Percentiles rank a stretch among this genome's conserved stretches.
Evolutionary conservation across 1,140 invertebrate genomes (phyloP).

Genomic region (Habropoda laboriosa): DNA sequence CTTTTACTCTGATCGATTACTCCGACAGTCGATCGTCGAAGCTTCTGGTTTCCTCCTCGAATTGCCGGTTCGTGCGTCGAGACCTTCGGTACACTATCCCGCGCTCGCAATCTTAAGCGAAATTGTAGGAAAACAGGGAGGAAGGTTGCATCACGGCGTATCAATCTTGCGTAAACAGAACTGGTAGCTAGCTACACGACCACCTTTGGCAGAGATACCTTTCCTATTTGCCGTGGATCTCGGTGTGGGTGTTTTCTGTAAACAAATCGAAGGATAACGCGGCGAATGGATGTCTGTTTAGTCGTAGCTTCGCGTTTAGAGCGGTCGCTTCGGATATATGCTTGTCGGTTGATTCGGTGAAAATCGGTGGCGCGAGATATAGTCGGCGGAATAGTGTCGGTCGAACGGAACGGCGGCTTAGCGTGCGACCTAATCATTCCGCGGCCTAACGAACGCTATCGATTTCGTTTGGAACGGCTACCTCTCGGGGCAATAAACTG

Average conservation of each 20-base stretch:
- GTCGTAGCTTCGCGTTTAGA: background rate
- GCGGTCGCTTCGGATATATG: conserved; percentile 27
- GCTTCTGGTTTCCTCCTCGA: background rate
- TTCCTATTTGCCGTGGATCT: conserved; percentile 5
- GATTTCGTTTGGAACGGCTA: too few relatives aligned
- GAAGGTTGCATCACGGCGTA: background rate
- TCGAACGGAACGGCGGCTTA: background rate
- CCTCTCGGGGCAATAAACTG: too few relatives aligned
- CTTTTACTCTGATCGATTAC: background rate
- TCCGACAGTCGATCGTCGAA: background rate
- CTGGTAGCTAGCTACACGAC: background rate
- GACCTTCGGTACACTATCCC: background rate
- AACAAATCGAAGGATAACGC: conserved; percentile 42
- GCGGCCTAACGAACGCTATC: conserved; percentile 17
- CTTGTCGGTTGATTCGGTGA: background rate
- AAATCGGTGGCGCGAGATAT: conserved; percentile 14
- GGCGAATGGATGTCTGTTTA: conserved; percentile 37
- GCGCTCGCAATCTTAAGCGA: background rate
- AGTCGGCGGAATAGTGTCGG: background rate
- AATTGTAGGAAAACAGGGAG: background rate
- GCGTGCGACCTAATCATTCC: conserved; percentile 1
- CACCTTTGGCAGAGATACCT: too few relatives aligned
- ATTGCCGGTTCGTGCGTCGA: background rate
- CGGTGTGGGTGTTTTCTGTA: conserved; percentile 9
- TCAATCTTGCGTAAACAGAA: conserved; percentile 10